Evolutionary conservation across 1,140 invertebrate genomes (phyloP).

Genomic region (Pteromalus puparum): DNA sequence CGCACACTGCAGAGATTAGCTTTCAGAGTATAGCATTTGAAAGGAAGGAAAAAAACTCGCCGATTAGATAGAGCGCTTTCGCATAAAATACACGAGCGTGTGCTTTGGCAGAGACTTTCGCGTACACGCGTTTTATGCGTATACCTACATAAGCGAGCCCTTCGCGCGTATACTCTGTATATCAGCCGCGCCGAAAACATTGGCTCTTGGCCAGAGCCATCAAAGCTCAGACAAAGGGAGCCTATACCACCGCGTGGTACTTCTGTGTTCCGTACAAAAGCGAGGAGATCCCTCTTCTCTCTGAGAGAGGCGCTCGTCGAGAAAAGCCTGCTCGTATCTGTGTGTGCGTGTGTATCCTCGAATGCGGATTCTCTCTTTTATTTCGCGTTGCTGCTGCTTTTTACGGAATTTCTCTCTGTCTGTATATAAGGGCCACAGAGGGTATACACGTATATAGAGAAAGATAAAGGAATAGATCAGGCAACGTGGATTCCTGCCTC

Average conservation of each 20-base stretch:
- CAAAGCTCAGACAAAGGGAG: conserved; percentile 44
- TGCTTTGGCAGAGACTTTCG: too few species aligned
- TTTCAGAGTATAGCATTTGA: neutral
- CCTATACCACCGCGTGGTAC: neutral
- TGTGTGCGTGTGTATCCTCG: neutral
- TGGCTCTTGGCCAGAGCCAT: conserved; percentile 52
- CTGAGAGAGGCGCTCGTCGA: neutral
- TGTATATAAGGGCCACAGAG: too few species aligned
- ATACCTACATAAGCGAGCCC: conserved; percentile 56
- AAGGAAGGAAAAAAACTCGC: neutral
- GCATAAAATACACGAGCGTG: too few species aligned
- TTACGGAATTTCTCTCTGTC: neutral
- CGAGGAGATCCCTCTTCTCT: conserved; percentile 7
- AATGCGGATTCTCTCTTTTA: neutral
- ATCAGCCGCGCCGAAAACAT: conserved; percentile 62
- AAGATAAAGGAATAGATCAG: neutral
- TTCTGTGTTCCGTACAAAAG: neutral
- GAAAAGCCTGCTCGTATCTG: neutral
- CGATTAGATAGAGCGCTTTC: neutral
- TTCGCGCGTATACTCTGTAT: conserved; percentile 33
- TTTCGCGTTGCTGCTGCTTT: neutral
- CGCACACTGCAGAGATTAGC: neutral
- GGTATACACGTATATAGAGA: neutral
- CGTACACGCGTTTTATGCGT: conserved; percentile 48
- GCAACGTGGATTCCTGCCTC: neutral